Base-by-base conservation (phyloP, 2,797 vertebrate species). In the Orestias chungarensis region DNA sequence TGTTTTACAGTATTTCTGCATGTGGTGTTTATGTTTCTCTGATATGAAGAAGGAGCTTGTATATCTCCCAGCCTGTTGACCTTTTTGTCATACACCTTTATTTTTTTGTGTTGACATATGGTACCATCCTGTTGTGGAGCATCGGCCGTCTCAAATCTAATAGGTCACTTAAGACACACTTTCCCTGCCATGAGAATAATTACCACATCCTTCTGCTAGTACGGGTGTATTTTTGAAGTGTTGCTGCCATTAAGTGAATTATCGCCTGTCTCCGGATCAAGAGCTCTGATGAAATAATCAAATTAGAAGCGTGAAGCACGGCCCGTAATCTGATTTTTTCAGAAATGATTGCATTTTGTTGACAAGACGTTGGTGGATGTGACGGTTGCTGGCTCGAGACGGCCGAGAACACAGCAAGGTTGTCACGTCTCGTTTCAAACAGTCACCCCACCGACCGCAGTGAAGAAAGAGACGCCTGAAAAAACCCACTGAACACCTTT, bases 221-320 rank as follows among this genome's bases (percentile, higher is more conserved):
- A 87, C 81, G 86, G 89, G 79, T 73, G 49, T 74, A 74, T 84
- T 86, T 80, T 82, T 74, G 70, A 85, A 79, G 79, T 55, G 47
- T 38, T 46, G 76, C 61, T 79, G 80, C 79, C 82, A 93, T 94
- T 94, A 94, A 95, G 65, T 90, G 84, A 93, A 92, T 95, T 94
- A 94, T 89, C 44, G 68, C 67, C 80, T 87, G 88, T 88, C 86
- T 85, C 81, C 69, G 55, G 80, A 90, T 92, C 89, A 87, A 88
- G 82, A 89, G 89, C 84, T 91, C 87, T 80, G 87, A 79, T 88
- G 82, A 87, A 89, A 88, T 95, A 95, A 95, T 95, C 86, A 74
- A 89, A 95, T 95, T 86, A 91, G 62, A 85, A 93, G 93, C 94
- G 93, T 92, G 94, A 94, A 95, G 89, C 85, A 67, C 74, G 82